Evolutionary conservation across 2,113 vertebrate species (phyloP), one percentile per base, ranked within the genome.

Genomic region (Hippocampus comes): DNA sequence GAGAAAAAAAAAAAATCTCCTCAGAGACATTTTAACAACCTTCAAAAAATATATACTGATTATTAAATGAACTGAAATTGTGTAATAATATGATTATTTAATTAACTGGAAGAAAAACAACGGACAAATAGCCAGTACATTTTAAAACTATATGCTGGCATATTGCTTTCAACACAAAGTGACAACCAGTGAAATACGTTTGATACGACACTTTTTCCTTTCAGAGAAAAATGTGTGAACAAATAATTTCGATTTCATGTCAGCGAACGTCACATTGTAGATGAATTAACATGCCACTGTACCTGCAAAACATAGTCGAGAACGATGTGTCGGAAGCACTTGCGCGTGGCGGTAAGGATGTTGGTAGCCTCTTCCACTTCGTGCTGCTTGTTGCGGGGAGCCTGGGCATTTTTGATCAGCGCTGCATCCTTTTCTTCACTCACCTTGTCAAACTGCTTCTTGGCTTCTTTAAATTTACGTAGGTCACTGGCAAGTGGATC

Each of bases 371-470:
- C 97, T 74, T 99, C 97, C 77, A 98, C 95, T 82, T 99, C 97
- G 0, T 99, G 97, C 72, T 94, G 96, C 64, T 99, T 99, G 86
- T 96, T 98, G 78, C 96, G 94, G 10, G 95, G 95, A 25, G 95
- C 95, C 85, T 99, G 97, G 5, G 97, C 96, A 7, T 99, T 99
- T 89, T 96, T 99, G 23, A 93, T 95, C 34, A 99, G 87, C 0
- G 97, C 96, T 0, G 94, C 94, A 76, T 99, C 97, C 82, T 99
- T 99, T 82, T 99, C 97, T 82, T 99, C 97, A 18, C 96, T 99
- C 83, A 98, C 96, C 89, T 98, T 99, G 91, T 99, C 97, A 89
- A 98, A 99, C 23, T 99, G 96, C 75, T 99, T 99, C 89, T 99
- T 99, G 25, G 95, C 93, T 84, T 99, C 97, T 91, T 99, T 99